phyloP scores from a whole-genome alignment of 2,888 invertebrate genomes.

The Tineola bisselliella region DNA sequence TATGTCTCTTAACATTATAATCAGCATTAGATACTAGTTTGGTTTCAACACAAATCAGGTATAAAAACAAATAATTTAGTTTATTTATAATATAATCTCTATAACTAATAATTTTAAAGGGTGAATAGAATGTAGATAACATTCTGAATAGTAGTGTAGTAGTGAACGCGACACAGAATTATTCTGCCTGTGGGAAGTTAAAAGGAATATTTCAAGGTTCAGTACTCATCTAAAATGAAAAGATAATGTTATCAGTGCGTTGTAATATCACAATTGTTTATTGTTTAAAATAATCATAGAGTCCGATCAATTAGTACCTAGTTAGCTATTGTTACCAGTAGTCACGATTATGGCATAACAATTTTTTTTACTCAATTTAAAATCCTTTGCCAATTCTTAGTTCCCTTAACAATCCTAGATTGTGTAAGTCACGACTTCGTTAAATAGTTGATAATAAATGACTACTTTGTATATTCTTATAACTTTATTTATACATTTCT shows the following conservation, averaged over 20 bases:
- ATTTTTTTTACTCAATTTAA: neutral
- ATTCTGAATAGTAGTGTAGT: neutral
- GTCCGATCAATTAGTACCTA: neutral
- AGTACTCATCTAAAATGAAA: neutral
- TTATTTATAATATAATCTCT: too few relatives aligned
- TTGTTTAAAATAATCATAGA: neutral
- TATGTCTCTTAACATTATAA: too few relatives aligned
- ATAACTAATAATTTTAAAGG: too few relatives aligned
- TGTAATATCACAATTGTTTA: conserved; percentile 1
- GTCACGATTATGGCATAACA: neutral
- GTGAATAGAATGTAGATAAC: neutral
- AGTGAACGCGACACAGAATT: neutral
- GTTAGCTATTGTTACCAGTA: neutral
- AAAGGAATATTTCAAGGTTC: neutral
- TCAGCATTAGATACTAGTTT: too few relatives aligned
- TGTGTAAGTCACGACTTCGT: neutral
- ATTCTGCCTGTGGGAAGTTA: neutral
- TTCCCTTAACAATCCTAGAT: neutral
- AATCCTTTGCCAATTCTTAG: neutral
- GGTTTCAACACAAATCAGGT: too few relatives aligned
- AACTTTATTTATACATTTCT: too few relatives aligned
- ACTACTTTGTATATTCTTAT: too few relatives aligned
- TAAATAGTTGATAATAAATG: neutral
- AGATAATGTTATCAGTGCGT: conserved; percentile 3
- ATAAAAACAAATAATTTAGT: too few relatives aligned